Percentiles rank a stretch among this genome's conserved stretches.
Conservation (phyloP, 1,140 invertebrate species). For the Oncopodura yosiiana region DNA sequence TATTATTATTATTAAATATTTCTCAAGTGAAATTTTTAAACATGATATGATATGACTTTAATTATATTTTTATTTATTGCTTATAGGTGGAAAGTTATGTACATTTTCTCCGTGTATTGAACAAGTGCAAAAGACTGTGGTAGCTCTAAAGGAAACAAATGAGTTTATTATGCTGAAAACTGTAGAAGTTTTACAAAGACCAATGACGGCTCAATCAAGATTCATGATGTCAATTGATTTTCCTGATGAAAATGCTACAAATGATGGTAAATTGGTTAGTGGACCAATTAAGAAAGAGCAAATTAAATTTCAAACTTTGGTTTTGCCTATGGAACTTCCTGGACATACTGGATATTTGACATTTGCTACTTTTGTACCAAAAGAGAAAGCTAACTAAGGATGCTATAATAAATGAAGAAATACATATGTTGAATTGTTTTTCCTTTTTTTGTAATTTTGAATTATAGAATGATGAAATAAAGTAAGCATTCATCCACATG, state of each 20-base stretch:
- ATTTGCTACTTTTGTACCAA: slow-evolving; percentile 70
- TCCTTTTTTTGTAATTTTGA: too few species aligned
- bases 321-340: slow-evolving; percentile 57
- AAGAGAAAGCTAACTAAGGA: too few species aligned
- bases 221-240: slow-evolving; percentile 48
- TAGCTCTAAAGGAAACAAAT: slow-evolving; percentile 49
- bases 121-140: slow-evolving; percentile 82
- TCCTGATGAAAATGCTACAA: neutral
- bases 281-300: slow-evolving; percentile 38
- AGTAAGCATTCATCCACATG: too few species aligned
- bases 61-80: slow-evolving; percentile 8
- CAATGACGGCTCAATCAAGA: slow-evolving; percentile 64
- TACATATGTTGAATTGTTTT: too few species aligned
- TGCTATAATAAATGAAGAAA: too few species aligned
- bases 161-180: slow-evolving; percentile 78
- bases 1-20: too few species aligned
- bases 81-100: slow-evolving; percentile 78
- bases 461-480: too few species aligned
- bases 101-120: slow-evolving; percentile 98
- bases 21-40: too few species aligned
- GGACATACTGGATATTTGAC: slow-evolving; percentile 93
- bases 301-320: slow-evolving; percentile 54
- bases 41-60: too few species aligned
- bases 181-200: slow-evolving; percentile 75
- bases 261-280: neutral